Conservation (phyloP, 2,113 vertebrate species). For the Etheostoma cragini region DNA sequence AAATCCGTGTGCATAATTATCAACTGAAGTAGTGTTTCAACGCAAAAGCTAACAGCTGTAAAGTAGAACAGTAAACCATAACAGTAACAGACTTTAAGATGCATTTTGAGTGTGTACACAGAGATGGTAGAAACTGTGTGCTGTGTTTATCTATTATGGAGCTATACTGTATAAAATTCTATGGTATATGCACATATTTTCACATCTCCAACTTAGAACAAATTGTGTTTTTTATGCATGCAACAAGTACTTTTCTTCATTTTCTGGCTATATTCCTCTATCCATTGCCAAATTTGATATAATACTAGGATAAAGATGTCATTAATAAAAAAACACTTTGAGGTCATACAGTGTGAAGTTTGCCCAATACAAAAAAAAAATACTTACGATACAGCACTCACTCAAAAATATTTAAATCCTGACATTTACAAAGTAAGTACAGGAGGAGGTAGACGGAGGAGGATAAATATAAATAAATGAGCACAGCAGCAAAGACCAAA, state of each 20-base stretch:
- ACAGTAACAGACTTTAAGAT: background rate
- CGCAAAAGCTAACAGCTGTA: background rate
- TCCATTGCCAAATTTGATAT: background rate
- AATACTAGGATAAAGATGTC: background rate
- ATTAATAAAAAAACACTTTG: background rate
- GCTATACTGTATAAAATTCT: background rate
- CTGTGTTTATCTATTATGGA: background rate
- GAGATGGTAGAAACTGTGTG: background rate
- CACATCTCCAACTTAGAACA: background rate
- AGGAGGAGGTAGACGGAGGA: background rate
- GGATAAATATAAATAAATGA: conserved; percentile 54
- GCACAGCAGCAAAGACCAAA: conserved; percentile 7
- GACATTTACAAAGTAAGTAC: background rate
- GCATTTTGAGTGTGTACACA: background rate
- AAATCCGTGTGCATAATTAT: background rate
- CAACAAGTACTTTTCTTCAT: background rate
- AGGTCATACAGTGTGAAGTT: background rate
- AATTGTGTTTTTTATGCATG: background rate
- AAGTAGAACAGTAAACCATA: background rate
- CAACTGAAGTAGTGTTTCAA: background rate
- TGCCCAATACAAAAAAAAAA: no score
- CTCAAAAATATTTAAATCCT: background rate
- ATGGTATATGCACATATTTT: background rate
- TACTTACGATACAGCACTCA: background rate
- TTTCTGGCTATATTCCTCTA: background rate